phyloP scores from a whole-genome alignment of 2,113 vertebrate species.

The Calypte anna region DNA sequence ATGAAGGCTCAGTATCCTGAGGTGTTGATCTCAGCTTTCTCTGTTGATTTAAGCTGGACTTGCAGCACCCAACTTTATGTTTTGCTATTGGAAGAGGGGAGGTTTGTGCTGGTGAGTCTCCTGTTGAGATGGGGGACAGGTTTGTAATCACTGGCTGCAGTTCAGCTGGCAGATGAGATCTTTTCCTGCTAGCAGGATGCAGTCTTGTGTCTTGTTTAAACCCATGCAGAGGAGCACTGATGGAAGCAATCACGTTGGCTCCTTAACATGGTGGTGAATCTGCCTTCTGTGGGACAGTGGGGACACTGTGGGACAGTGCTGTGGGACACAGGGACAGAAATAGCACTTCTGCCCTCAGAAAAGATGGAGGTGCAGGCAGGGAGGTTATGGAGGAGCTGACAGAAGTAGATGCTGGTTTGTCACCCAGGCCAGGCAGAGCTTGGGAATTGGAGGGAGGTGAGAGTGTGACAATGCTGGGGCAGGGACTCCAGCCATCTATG shows the following conservation, averaged over 20 bases:
- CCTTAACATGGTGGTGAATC: not conserved
- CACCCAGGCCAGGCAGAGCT: not conserved
- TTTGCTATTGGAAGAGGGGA: not conserved
- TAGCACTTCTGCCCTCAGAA: not conserved
- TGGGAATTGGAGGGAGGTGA: not conserved
- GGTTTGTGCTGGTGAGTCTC: not conserved
- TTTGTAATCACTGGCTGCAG: not conserved
- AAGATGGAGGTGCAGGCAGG: not conserved
- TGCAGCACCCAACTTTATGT: not conserved
- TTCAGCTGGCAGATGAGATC: not conserved
- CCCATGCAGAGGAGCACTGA: not conserved
- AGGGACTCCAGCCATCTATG: accelerated
- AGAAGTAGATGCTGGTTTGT: not conserved
- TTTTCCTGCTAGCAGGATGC: not conserved
- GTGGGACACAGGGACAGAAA: not conserved
- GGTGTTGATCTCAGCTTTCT: not conserved
- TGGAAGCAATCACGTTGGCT: not conserved
- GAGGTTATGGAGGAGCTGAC: not conserved
- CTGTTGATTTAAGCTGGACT: not conserved
- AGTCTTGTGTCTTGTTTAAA: not conserved
- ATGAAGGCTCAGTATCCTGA: accelerated
- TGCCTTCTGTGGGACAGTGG: not conserved
- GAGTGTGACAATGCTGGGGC: accelerated
- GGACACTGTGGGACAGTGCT: not conserved
- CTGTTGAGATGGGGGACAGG: not conserved